Evolutionary conservation across 1,140 invertebrate genomes (phyloP).

Genomic region (Centruroides sculpturatus): DNA sequence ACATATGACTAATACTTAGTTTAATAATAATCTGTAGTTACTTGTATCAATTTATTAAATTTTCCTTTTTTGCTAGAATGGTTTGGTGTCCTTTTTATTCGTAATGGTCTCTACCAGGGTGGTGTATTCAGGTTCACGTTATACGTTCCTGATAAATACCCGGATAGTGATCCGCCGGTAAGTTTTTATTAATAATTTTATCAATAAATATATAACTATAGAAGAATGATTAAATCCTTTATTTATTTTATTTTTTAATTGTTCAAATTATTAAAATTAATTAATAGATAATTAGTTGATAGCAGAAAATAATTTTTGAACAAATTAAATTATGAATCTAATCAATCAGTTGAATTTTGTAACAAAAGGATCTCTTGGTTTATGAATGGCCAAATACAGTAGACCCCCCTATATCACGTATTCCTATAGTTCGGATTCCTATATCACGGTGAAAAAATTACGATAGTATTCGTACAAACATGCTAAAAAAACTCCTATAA

Average conservation of each 20-base stretch:
- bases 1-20: no score
- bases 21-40: background rate
- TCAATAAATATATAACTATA: slow-evolving; percentile 30
- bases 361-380: no score
- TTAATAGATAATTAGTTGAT: no score
- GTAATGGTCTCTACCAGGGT: slow-evolving; percentile 70
- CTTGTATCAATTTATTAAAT: slow-evolving; percentile 2
- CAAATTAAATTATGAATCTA: no score
- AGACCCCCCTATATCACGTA: no score
- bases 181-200: background rate
- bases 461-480: no score
- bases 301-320: no score
- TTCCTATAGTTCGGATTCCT: no score
- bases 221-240: slow-evolving; percentile 25
- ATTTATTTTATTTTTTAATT: background rate
- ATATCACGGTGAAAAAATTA: no score
- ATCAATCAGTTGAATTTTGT: no score
- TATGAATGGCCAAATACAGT: no score
- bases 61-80: slow-evolving; percentile 50
- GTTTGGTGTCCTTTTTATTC: slow-evolving; percentile 84
- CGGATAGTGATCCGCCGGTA: slow-evolving; percentile 61
- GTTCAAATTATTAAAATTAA: background rate
- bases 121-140: slow-evolving; percentile 79
- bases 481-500: no score
- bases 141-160: slow-evolving; percentile 70